Percentiles rank a stretch among this genome's conserved stretches.
phyloP scores from a whole-genome alignment of 2,113 vertebrate species.

The Larimichthys crocea region DNA sequence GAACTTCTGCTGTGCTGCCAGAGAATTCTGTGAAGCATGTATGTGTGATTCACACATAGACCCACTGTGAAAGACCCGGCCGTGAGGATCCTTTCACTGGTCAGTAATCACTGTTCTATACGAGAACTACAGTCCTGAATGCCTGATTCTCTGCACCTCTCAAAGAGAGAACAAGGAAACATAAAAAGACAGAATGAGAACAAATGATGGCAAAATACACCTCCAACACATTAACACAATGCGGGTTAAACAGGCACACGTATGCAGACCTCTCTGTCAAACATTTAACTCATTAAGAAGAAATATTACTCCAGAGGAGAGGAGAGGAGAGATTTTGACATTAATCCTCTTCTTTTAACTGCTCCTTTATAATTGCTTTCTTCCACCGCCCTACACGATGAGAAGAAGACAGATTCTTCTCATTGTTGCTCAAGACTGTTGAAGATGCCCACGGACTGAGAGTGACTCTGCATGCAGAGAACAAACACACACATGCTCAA shows the following conservation, averaged over 20 bases:
- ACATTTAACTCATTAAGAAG: no score
- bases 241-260: not conserved
- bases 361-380: not conserved
- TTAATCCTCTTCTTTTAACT: not conserved
- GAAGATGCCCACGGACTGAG: not conserved
- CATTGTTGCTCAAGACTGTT: no score
- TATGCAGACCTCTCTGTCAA: not conserved
- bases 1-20: constrained; percentile 47
- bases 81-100: constrained; percentile 65
- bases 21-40: constrained; percentile 26
- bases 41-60: constrained; percentile 12
- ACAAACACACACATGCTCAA: not conserved
- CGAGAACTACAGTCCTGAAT: constrained; percentile 17
- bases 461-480: not conserved
- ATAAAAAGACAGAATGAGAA: constrained; percentile 2
- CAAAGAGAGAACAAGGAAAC: constrained; percentile 34
- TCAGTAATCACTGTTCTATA: constrained; percentile 61
- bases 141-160: constrained; percentile 9
- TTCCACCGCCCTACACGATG: not conserved
- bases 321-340: no score
- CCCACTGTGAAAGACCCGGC: not conserved
- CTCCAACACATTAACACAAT: not conserved
- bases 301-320: no score
- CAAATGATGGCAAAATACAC: not conserved
- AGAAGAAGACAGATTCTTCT: no score